Evolutionary conservation across 2,113 vertebrate genomes (phyloP), one percentile per base, ranked within the genome.

Genomic region (Scytalopus superciliaris): DNA sequence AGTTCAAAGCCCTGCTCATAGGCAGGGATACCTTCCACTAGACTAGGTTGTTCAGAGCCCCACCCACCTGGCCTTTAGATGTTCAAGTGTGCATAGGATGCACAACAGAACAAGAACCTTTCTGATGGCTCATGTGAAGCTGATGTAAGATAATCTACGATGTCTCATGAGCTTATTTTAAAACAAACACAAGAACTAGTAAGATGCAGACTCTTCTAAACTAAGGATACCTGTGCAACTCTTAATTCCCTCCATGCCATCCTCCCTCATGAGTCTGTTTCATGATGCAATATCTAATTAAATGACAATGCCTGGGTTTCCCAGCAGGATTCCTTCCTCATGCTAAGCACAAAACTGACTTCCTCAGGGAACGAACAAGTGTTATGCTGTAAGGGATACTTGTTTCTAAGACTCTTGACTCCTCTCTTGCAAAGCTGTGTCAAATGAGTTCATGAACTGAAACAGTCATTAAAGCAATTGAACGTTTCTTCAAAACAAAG

Each of bases 241-340:
- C 63, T 37, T 11, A 94, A 94, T 88, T 96, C 75, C 57, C 87
- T 72, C 63, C 2, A 6, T n/a, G 44, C 7, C 66, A 79, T 28
- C 49, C 60, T 79, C 78, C 70, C 85, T 62, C 18, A 35, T 49
- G 62, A 83, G 76, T 22, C 39, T 80, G 24, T 64, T 83, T 91
- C 33, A 85, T 94, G 92, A 95, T 88, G 94, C 92, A 96, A 93
- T 25, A 28, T 88, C 45, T 78, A 97, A 90, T 80, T 93, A 97
- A 87, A 83, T 62, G 67, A 53, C 82, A 93, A 79, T 0, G 5
- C 9, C 18, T 90, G 9, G 7, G 83, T 67, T 76, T 42, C 85
- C 85, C 94, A 73, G n/a, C 4, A 52, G 66, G 75, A 76, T 40
- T 76, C 62, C 49, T 66, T 94, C 45, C 53, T 90, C 17, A 19